A percentile compares a stretch with the other conserved stretches of the same genome.
Conservation (phyloP, 92 coral and sea anemone species). For the Scolanthus callimorphus region DNA sequence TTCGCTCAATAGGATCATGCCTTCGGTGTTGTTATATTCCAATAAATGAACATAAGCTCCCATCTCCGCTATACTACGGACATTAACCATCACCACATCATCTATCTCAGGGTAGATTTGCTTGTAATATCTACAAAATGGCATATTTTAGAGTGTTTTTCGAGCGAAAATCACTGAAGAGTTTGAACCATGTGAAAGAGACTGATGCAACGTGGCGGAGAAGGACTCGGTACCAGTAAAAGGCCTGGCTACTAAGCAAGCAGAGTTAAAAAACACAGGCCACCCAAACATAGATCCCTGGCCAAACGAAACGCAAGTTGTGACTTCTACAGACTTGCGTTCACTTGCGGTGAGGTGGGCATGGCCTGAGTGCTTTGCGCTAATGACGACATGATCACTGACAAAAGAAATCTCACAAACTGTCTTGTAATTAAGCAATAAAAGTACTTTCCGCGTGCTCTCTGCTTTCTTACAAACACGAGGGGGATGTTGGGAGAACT, state of each 20-base stretch:
- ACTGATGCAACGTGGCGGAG: slow-evolving; percentile 61
- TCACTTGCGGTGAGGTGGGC: no score
- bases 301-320: no score
- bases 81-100: slow-evolving; percentile 99
- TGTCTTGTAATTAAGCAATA: no score
- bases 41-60: slow-evolving; percentile 96
- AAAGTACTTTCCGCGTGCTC: no score
- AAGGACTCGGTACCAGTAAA: slow-evolving; percentile 1
- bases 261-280: no score
- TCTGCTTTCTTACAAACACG: no score
- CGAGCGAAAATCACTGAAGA: not conserved
- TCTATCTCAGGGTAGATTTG: slow-evolving; percentile 97
- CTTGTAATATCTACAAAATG: slow-evolving; percentile 88
- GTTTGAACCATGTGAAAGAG: slow-evolving; percentile 48
- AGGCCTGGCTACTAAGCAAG: slow-evolving; percentile 32
- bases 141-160: slow-evolving; percentile 15
- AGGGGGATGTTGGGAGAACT: no score
- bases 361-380: no score
- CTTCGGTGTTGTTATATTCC: slow-evolving; percentile 97
- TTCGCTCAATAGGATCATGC: slow-evolving; percentile 96
- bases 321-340: no score
- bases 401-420: no score
- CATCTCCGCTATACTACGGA: slow-evolving; percentile 99
- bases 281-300: no score
- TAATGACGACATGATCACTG: no score